phyloP scores from a whole-genome alignment of 2,113 vertebrate species.

The Elephantulus edwardii region DNA sequence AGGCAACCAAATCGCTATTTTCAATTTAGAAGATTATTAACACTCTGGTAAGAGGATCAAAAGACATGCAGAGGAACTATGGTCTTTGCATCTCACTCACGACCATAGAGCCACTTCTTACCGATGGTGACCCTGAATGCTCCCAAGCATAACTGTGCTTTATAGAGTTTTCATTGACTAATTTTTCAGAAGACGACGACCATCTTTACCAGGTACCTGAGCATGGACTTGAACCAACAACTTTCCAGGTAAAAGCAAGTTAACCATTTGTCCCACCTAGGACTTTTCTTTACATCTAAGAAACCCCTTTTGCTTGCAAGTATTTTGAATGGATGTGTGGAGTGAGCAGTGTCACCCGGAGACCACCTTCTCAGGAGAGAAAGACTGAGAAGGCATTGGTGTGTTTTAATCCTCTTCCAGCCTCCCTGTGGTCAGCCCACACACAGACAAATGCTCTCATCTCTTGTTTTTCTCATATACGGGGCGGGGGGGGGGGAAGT shows the following conservation, averaged over 20 bases:
- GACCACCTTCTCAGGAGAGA: conserved; percentile 24
- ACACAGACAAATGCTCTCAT: neutral
- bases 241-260: neutral
- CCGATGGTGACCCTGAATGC: neutral
- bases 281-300: conserved; percentile 42
- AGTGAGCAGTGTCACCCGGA: neutral
- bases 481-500: too few relatives aligned
- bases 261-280: neutral
- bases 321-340: conserved; percentile 63
- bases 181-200: neutral
- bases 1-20: neutral
- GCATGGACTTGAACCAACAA: neutral
- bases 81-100: neutral
- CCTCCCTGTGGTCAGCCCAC: neutral
- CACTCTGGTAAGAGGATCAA: neutral
- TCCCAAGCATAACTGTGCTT: neutral
- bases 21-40: conserved; percentile 50
- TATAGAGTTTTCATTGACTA: neutral
- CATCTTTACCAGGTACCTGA: neutral
- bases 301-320: conserved; percentile 65
- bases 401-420: too few relatives aligned
- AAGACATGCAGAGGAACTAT: neutral
- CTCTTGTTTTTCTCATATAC: conserved; percentile 1
- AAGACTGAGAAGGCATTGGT: neutral
- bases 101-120: neutral